Evolutionary conservation across 2,888 invertebrate species (phyloP).

Genomic region (Cheilosia variabilis): DNA sequence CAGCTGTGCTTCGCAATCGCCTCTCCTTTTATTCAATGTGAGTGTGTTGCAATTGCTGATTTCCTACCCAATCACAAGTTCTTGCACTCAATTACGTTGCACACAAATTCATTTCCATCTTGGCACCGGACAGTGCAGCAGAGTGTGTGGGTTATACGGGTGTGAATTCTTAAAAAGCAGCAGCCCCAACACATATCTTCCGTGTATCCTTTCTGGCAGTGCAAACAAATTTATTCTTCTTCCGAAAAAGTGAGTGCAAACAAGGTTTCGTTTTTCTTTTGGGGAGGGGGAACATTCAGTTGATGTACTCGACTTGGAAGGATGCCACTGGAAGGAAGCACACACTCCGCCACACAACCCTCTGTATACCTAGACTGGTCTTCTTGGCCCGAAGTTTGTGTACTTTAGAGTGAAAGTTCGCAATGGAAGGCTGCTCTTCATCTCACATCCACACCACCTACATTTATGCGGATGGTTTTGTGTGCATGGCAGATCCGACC

Average conservation of each 20-base stretch:
- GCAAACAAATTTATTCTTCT: constrained; percentile 68
- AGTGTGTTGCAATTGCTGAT: constrained; percentile 19
- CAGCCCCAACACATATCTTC: constrained; percentile 35
- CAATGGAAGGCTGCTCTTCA: constrained; percentile 57
- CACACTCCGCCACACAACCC: background rate
- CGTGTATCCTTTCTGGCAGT: constrained; percentile 47
- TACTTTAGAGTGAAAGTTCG: constrained; percentile 64
- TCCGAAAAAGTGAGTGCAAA: constrained; percentile 62
- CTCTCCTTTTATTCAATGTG: background rate
- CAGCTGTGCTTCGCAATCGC: background rate
- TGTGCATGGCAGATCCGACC: constrained; percentile 4
- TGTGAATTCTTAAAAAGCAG: constrained; percentile 10
- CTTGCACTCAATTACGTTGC: constrained; percentile 17
- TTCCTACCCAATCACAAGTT: constrained; percentile 41
- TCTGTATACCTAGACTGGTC: constrained; percentile 36
- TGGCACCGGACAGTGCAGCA: constrained; percentile 40
- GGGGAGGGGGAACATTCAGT: constrained; percentile 6
- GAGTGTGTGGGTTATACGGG: constrained; percentile 1
- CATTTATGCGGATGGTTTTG: background rate
- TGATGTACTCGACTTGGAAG: constrained; percentile 49
- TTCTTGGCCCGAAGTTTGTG: constrained; percentile 54
- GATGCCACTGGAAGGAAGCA: constrained; percentile 36
- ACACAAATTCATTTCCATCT: constrained; percentile 64
- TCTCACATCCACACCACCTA: constrained; percentile 4
- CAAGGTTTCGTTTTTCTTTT: constrained; percentile 38